A percentile compares a stretch with the other conserved stretches of the same genome.
Conservation (phyloP, 2,113 vertebrate species). For the Petromus typicus region DNA sequence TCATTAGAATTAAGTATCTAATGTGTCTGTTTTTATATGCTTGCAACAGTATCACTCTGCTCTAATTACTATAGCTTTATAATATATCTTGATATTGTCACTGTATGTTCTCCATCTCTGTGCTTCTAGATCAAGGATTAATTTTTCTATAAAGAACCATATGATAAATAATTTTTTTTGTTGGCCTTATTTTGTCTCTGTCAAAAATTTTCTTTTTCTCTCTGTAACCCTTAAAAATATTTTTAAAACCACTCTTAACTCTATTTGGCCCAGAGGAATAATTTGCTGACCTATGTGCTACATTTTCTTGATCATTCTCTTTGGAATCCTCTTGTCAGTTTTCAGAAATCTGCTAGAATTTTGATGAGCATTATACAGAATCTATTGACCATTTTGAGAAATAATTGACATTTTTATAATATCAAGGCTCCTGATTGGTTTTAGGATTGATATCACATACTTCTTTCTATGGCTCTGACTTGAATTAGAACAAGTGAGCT, state of each 20-base stretch:
- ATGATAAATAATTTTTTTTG: constrained; percentile 54
- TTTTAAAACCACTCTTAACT: constrained; percentile 5
- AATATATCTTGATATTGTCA: constrained; percentile 4
- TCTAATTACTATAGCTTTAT: constrained; percentile 20
- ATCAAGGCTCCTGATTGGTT: not conserved
- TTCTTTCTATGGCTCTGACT: not conserved
- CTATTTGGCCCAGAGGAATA: not conserved
- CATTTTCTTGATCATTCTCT: not conserved
- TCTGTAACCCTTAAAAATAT: not conserved
- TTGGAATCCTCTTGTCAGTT: constrained; percentile 29
- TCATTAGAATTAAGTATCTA: not conserved
- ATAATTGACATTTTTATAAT: constrained; percentile 23
- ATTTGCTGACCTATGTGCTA: not conserved
- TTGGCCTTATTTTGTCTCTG: not conserved
- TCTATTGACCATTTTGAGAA: not conserved
- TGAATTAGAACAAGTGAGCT: not conserved
- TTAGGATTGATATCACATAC: not conserved
- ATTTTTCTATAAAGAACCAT: not conserved
- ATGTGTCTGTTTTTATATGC: not conserved
- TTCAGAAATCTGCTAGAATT: constrained; percentile 46
- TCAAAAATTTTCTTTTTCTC: constrained; percentile 10
- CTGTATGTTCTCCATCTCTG: not conserved
- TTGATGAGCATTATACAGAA: not conserved
- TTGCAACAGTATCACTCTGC: not conserved
- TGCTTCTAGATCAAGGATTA: constrained; percentile 23